Base-by-base conservation (phyloP, 2,113 vertebrate species). In the Meriones unguiculatus region DNA sequence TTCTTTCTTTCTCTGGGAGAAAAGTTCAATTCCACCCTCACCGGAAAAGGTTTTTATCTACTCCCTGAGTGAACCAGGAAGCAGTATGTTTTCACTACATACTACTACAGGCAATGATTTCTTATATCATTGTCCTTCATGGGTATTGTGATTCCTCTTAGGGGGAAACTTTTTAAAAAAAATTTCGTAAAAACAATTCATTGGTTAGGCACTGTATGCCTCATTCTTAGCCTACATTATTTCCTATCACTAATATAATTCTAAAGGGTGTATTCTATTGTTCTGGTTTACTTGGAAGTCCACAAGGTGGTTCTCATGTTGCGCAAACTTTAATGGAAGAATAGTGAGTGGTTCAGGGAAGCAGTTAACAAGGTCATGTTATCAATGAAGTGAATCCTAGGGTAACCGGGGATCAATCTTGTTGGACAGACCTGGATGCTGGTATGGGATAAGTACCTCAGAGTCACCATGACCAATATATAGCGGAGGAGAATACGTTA, bases 171-270 rank as follows among this genome's bases (percentile, higher is more conserved):
- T 46, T 46, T 46, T 46, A 5, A 46, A 46, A 46, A 46, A 46
- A 46, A 87, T 95, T 94, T 52, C 90, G 28, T 75, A 91, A 20
- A 70, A 70, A 28, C 14, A 76, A 62, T 80, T 96, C 69, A 35
- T 1, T 93, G 35, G 18, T 50, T 50, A 15, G 70, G 73, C 73
- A 41, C 77, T 70, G 24, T 18, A 72, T 81, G 80, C 10, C 8
- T 54, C 12, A 0, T 73, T 84, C 35, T 75, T 82, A 75, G 35
- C 5, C 32, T 35, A 4, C 50, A 35, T 70, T 20, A 65, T 90
- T 90, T 93, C 18, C 91, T 73, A 92, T 46, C 20, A 30, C 67
- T 22, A 73, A 15, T 52, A 85, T 76, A 93, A 81, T 85, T 88
- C 75, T 76, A 30, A 30, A 87, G 70, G 28, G 13, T 46, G n/a